Evolutionary conservation across 2,888 invertebrate species (phyloP), one percentile per base, ranked within the genome.

Genomic region (Ceramica pisi): DNA sequence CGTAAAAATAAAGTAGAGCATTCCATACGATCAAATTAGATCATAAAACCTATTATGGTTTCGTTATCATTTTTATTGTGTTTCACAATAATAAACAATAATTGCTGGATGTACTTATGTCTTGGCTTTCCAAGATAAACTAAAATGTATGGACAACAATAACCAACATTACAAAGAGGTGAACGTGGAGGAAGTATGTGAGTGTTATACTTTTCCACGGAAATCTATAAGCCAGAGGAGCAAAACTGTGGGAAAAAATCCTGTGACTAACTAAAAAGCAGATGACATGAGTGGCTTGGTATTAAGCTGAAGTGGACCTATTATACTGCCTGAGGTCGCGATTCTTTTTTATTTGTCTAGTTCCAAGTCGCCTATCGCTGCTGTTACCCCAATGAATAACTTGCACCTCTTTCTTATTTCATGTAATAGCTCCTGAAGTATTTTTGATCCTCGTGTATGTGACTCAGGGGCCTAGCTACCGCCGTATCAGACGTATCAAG

Each of bases 41-140:
- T 56, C 48, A 78, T 78, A 62, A 82, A 76, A 63, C 60, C 63
- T 72, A 73, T 69, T 61, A 77, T 31, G 60, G 64, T 56, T 38
- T 41, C 56, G 31, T 57, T 50, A 64, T 56, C n/a, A 67, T 44
- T 68, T 60, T 57, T 46, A 72, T 60, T 65, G 65, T 38, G 12
- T 63, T 66, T 60, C 35, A 57, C 44, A 75, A 56, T 35, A 67
- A 46, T 50, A 53, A 48, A 60, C 26, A 41, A 57, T 60, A 50
- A 26, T 44, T 41, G 16, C 1, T 16, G 21, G n/a, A 75, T 65
- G n/a, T 14, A 46, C 12, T 2, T 23, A 41, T 10, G 12, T 19
- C 10, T 23, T 46, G 16, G 35, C 23, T 72, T 41, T 59, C 4
- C 12, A 23, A 16, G 16, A 60, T 9, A 46, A 65, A 56, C 8